Evolutionary conservation across 2,797 vertebrate genomes (phyloP).

Genomic region (Moxostoma hubbsi): DNA sequence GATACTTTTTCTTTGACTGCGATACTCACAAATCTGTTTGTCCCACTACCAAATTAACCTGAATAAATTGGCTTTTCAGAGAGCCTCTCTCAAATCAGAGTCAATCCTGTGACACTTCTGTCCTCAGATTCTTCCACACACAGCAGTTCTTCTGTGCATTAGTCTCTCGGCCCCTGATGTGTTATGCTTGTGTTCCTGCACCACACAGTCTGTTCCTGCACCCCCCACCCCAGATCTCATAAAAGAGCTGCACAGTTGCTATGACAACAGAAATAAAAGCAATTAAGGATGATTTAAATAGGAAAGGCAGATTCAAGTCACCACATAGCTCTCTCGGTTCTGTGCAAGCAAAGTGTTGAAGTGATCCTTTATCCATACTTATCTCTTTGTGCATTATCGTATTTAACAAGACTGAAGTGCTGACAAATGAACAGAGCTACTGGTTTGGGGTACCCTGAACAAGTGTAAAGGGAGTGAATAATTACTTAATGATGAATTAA

Average conservation of each 20-base stretch:
- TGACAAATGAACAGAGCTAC: constrained; percentile 29
- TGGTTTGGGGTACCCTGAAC: constrained; percentile 16
- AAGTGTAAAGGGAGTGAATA: not conserved
- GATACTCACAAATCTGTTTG: constrained; percentile 22
- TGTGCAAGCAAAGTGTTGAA: constrained; percentile 34
- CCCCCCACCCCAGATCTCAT: constrained; percentile 57
- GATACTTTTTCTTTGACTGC: not conserved
- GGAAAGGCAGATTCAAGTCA: constrained; percentile 62
- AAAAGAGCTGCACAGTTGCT: constrained; percentile 64
- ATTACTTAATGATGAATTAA: constrained; percentile 32
- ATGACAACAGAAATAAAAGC: constrained; percentile 72
- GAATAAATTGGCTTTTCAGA: constrained; percentile 1
- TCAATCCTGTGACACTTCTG: constrained; percentile 1
- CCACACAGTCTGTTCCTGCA: constrained; percentile 46
- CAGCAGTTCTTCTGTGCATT: constrained; percentile 16
- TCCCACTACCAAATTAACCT: constrained; percentile 1
- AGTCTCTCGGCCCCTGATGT: constrained; percentile 12
- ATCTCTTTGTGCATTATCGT: constrained; percentile 38
- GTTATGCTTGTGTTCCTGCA: constrained; percentile 33
- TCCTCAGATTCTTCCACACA: constrained; percentile 2
- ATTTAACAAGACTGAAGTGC: constrained; percentile 36
- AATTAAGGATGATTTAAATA: constrained; percentile 67
- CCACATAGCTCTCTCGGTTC: constrained; percentile 36
- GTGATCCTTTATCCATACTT: constrained; percentile 41
- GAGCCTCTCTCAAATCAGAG: constrained; percentile 5